phyloP scores from a whole-genome alignment of 2,797 vertebrate genomes.

The Lepus townsendii region DNA sequence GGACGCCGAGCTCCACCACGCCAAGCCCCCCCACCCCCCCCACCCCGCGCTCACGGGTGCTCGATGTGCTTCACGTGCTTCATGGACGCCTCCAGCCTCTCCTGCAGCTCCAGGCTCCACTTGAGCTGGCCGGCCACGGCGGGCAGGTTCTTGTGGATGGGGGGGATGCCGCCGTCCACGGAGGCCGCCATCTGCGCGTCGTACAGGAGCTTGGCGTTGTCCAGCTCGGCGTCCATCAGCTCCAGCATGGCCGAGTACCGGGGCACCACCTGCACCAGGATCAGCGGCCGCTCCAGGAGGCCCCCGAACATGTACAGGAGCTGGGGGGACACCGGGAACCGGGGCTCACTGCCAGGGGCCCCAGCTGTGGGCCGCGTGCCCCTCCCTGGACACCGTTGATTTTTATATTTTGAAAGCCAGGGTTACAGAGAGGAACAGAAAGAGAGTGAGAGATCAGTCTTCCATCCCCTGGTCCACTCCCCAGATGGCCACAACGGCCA shows the following conservation, averaged over 20 bases:
- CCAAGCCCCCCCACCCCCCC: no score
- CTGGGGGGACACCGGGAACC: constrained; percentile 75
- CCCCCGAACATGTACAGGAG: constrained; percentile 90
- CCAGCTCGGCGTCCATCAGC: constrained; percentile 87
- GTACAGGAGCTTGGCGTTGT: constrained; percentile 85
- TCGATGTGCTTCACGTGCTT: constrained; percentile 82
- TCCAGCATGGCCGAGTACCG: constrained; percentile 85
- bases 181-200: constrained; percentile 77
- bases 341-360: accelerated
- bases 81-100: constrained; percentile 85
- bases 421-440: no score
- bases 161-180: not conserved
- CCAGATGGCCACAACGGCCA: no score
- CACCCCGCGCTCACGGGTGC: constrained; percentile 86
- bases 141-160: constrained; percentile 88
- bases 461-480: no score
- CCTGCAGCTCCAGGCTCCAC: constrained; percentile 90
- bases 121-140: constrained; percentile 87
- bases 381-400: no score
- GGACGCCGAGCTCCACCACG: no score
- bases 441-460: no score
- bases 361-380: no score
- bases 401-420: no score
- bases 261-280: constrained; percentile 85
- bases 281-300: constrained; percentile 88